Percentiles rank a stretch among this genome's conserved stretches.
phyloP scores from a whole-genome alignment of 2,113 vertebrate species.

The Panurus biarmicus region DNA sequence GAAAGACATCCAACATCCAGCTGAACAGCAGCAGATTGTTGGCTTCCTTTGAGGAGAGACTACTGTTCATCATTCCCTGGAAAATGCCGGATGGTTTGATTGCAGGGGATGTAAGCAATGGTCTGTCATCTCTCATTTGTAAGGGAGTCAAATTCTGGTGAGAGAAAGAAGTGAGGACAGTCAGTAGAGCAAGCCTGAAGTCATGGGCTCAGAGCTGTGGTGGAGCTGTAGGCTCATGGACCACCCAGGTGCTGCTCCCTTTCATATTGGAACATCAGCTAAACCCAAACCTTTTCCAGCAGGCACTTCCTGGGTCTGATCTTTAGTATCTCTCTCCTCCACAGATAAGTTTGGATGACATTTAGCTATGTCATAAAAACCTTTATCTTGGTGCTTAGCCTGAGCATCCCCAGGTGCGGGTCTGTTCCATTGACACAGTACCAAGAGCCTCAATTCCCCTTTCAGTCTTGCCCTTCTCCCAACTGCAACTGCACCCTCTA shows the following conservation, averaged over 20 bases:
- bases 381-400: background rate
- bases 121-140: background rate
- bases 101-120: background rate
- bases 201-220: background rate
- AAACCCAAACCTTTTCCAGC: background rate
- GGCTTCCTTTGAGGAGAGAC: background rate
- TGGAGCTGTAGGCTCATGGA: background rate
- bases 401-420: background rate
- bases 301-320: background rate
- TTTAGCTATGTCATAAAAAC: background rate
- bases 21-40: background rate
- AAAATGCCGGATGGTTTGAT: background rate
- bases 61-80: background rate
- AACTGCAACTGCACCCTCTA: background rate
- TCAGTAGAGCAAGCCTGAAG: background rate
- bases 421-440: fast-evolving
- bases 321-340: background rate
- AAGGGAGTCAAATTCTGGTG: background rate
- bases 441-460: background rate
- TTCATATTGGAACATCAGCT: background rate
- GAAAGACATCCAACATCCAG: fast-evolving
- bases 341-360: background rate
- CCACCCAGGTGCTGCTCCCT: background rate
- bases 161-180: background rate
- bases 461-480: background rate